Base-by-base conservation (phyloP, 2,888 invertebrate genomes). In the Abrostola tripartita region DNA sequence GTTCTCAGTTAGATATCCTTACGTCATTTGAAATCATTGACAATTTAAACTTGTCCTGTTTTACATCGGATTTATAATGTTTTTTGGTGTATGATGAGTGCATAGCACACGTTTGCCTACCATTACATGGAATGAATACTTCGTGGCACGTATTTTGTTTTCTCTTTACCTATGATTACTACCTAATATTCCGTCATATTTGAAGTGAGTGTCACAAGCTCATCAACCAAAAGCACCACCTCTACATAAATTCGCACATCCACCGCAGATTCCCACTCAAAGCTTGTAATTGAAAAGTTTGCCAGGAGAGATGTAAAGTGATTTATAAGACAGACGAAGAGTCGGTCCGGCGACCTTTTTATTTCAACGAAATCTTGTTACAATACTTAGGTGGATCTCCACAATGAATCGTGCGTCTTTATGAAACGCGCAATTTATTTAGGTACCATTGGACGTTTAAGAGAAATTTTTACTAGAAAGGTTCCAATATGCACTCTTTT, bases 251-350 rank as follows among this genome's bases (percentile, higher is more conserved):
- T 65, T 68, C 63, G 14, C 61, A 65, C 70, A 58, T 83, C 78
- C 71, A 64, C 66, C 60, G 66, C 69, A 64, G 77, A 71, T 79
- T 80, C 79, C 84, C 84, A 86, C 87, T 90, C 85, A 84, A 85
- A 85, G 88, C 86, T 91, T 91, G 90, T 93, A 93, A 93, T 92
- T 92, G 91, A 92, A 93, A 93, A 93, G 92, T 93, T 93, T 91
- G 85, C 90, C 82, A 86, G 85, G 87, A 87, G 88, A 90, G 91
- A 90, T 91, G 91, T 89, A 91, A 93, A 92, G 92, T 92, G 93
- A 93, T 93, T 92, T 92, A 93, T 90, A 92, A 91, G 89, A 89
- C 90, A 88, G 90, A 88, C 85, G 85, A 89, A 88, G 88, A 85
- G 88, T 86, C 82, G 86, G 85, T 84, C 88, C 83, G 82, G 79